phyloP scores from a whole-genome alignment of 2,797 vertebrate species.

The Knipowitschia caucasica region DNA sequence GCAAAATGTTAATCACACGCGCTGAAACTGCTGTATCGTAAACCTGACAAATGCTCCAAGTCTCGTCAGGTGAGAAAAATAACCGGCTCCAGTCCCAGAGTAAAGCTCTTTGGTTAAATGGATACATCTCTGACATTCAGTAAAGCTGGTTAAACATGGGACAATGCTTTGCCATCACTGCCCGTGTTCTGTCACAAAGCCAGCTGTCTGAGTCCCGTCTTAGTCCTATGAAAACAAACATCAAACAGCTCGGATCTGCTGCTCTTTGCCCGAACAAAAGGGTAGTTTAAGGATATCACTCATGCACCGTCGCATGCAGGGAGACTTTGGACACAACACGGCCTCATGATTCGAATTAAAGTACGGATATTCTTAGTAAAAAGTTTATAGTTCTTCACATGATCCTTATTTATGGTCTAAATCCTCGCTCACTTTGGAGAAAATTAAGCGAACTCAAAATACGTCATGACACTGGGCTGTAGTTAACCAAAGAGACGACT shows the following conservation, averaged over 20 bases:
- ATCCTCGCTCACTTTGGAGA: no score
- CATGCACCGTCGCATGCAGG: not conserved
- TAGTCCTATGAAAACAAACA: conserved; percentile 1
- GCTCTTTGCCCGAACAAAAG: not conserved
- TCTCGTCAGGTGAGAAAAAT: not conserved
- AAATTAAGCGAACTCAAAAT: no score
- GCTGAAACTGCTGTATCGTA: not conserved
- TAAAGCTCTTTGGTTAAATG: not conserved
- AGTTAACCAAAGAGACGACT: no score
- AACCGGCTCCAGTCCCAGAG: not conserved
- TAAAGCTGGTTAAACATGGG: not conserved
- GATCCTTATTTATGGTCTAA: no score
- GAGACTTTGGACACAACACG: not conserved
- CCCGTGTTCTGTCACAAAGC: not conserved
- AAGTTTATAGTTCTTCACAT: no score
- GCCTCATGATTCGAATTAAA: not conserved
- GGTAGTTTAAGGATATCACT: not conserved
- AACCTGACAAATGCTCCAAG: not conserved
- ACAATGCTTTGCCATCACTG: not conserved
- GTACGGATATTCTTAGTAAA: no score
- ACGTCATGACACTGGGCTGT: no score
- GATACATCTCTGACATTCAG: not conserved
- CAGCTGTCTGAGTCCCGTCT: conserved; percentile 3
- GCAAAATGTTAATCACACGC: not conserved
- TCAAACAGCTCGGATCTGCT: conserved; percentile 2